Base-by-base conservation (phyloP, 2,888 invertebrate species). In the Lordiphosa fenestrarum region DNA sequence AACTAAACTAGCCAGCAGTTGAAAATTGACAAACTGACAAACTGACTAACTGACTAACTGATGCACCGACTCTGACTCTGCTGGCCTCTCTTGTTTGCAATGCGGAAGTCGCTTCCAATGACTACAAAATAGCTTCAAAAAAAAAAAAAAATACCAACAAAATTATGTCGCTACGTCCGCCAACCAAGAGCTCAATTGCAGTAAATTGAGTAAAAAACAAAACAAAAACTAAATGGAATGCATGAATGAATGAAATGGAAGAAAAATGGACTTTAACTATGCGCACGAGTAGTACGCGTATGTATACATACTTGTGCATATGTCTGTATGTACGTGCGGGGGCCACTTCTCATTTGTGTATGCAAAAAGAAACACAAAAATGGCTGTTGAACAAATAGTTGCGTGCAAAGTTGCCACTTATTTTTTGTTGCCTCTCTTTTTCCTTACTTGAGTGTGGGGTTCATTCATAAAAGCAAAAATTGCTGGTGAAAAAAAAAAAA, bases 381-480 rank as follows among this genome's bases (percentile, higher is more conserved):
- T 12, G 30, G 30, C 30, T 54, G 52, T 52, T 76, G 53, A 73
- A 65, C 60, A 73, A 84, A 80, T 84, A 81, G 81, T 76, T 76
- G 83, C 83, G 80, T 83, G 72, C 58, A 53, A 58, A 67, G 53
- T 50, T 40, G 47, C 33, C 55, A 52, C 62, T 41, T 44, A 6
- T 39, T 46, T 40, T 56, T 15, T 15, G 1, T 15, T 15, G 35
- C 23, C 25, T 55, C 53, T 67, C 50, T 38, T 58, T 47, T 58
- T 47, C 57, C 15, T 15, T 55, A 65, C 71, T 60, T 51, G 55
- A 49, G 54, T 54, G 69, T 15, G 15, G 82, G 62, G 67, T 76
- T 84, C 76, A 76, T 76, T 76, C 76, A 76, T 84, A 84, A 76
- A 66, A 84, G 54, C 40, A 55, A 57, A 30, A 30, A 3, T 30